phyloP scores from a whole-genome alignment of 2,888 invertebrate genomes.

The Phyllotreta cruciferae region DNA sequence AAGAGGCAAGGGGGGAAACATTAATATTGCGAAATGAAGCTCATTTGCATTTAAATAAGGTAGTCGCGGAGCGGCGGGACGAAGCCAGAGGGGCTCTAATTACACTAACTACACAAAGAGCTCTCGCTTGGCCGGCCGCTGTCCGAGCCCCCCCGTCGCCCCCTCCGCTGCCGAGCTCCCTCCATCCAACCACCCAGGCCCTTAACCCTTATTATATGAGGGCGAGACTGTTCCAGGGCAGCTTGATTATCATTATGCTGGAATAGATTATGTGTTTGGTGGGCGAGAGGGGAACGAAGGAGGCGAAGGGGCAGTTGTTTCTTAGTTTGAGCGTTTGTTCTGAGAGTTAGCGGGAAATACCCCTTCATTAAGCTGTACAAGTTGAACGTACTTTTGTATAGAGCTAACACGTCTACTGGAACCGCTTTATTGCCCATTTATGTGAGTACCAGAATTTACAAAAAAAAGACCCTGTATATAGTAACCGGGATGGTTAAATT shows the following conservation, averaged over 20 bases:
- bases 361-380: slow-evolving; percentile 30
- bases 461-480: not conserved
- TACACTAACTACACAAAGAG: slow-evolving; percentile 64
- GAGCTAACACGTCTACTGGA: not conserved
- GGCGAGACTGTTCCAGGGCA: slow-evolving; percentile 54
- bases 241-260: slow-evolving; percentile 60
- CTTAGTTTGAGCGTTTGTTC: slow-evolving; percentile 37
- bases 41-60: slow-evolving; percentile 92
- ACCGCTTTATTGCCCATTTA: not conserved
- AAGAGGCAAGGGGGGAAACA: slow-evolving; percentile 68
- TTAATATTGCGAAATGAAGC: slow-evolving; percentile 90
- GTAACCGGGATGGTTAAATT: slow-evolving; percentile 6
- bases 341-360: slow-evolving; percentile 25
- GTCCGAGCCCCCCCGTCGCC: slow-evolving; percentile 53
- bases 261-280: slow-evolving; percentile 58
- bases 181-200: slow-evolving; percentile 24
- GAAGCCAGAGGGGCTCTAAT: slow-evolving; percentile 58
- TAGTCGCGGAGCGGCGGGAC: slow-evolving; percentile 54
- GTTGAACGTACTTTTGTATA: slow-evolving; percentile 12
- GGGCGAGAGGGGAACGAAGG: slow-evolving; percentile 31
- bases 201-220: slow-evolving; percentile 54
- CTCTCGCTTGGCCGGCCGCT: slow-evolving; percentile 62
- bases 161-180: slow-evolving; percentile 38
- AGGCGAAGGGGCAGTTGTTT: slow-evolving; percentile 31
- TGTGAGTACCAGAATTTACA: no score